Percentiles rank a stretch among this genome's conserved stretches.
Evolutionary conservation across 1,140 invertebrate species (phyloP).

Genomic region (Plodia interpunctella): DNA sequence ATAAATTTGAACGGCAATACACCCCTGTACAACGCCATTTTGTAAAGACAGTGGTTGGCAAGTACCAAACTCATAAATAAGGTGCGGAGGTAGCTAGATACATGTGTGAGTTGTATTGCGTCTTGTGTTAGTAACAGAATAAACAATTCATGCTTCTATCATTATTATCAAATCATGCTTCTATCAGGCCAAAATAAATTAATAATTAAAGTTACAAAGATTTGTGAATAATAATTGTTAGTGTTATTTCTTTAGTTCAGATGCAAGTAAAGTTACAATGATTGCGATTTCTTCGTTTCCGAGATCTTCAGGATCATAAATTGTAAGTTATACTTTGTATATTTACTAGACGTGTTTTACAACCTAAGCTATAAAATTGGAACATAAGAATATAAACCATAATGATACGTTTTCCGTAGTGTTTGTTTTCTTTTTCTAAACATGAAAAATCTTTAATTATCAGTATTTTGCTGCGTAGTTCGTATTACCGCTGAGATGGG

Average conservation of each 20-base stretch:
- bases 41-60: conserved; percentile 51
- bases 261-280: not conserved
- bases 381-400: conserved; percentile 1
- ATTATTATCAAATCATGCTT: too few species aligned
- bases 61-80: conserved; percentile 48
- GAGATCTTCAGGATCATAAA: not conserved
- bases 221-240: too few species aligned
- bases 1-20: conserved; percentile 49
- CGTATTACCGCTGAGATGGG: not conserved
- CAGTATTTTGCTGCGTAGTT: not conserved
- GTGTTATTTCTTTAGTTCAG: too few species aligned
- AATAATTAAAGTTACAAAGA: too few species aligned
- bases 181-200: too few species aligned
- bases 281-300: not conserved
- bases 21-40: conserved; percentile 44
- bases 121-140: not conserved
- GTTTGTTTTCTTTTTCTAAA: conserved; percentile 6
- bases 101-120: not conserved
- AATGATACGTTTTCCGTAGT: conserved; percentile 4
- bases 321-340: conserved; percentile 8
- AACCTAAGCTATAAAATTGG: not conserved
- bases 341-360: conserved; percentile 7
- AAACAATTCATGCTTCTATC: too few species aligned
- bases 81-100: conserved; percentile 10
- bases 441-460: not conserved